phyloP scores from a whole-genome alignment of 2,113 vertebrate species.

The Eurystomus gularis region DNA sequence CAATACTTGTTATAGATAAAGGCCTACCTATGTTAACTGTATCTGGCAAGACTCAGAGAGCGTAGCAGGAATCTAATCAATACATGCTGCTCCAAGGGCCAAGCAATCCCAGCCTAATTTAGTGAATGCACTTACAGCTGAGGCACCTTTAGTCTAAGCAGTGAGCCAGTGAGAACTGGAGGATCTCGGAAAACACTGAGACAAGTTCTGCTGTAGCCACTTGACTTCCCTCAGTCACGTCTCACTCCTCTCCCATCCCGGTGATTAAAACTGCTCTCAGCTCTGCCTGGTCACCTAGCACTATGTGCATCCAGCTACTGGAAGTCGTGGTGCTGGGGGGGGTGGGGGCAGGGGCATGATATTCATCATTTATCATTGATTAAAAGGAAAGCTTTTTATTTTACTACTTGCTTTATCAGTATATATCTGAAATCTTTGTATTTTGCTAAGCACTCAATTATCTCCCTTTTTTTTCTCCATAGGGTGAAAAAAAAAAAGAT shows the following conservation, averaged over 20 bases:
- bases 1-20: background rate
- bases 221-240: background rate
- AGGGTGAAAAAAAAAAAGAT: background rate
- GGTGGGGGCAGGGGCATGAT: rapidly evolving
- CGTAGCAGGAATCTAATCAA: background rate
- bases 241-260: background rate
- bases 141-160: background rate
- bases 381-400: background rate
- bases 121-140: background rate
- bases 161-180: background rate
- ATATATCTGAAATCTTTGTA: background rate
- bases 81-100: background rate
- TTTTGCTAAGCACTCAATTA: background rate
- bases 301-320: background rate
- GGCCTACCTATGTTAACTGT: background rate
- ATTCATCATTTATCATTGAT: background rate
- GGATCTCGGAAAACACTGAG: background rate
- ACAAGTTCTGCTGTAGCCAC: background rate
- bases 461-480: background rate
- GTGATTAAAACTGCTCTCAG: background rate
- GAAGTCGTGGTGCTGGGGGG: background rate
- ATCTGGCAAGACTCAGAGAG: background rate
- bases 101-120: background rate
- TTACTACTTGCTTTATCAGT: background rate
- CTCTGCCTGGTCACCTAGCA: background rate